phyloP scores from a whole-genome alignment of 2,113 vertebrate species.

The Brachypodius melanocephalos region DNA sequence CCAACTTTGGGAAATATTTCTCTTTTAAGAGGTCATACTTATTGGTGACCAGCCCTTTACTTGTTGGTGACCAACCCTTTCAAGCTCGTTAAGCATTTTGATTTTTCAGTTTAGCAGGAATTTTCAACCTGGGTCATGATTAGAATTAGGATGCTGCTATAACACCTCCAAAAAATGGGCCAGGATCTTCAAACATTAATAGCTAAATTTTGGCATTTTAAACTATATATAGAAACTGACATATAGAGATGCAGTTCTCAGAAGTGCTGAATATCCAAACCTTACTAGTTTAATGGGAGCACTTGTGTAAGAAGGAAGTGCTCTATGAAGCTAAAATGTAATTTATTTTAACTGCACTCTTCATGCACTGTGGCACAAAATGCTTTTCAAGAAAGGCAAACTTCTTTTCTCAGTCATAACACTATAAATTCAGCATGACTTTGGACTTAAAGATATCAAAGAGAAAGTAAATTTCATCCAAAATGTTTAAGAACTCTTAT shows the following conservation, averaged over 20 bases:
- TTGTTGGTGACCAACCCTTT: background rate
- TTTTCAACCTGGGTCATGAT: background rate
- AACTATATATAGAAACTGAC: background rate
- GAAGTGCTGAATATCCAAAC: slow-evolving; percentile 1
- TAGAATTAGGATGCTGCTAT: background rate
- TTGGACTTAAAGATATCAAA: background rate
- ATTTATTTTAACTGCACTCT: background rate
- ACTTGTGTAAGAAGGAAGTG: background rate
- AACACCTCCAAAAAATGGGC: background rate
- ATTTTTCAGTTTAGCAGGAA: background rate
- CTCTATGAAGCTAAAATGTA: background rate
- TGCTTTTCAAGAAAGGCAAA: background rate
- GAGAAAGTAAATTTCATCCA: background rate
- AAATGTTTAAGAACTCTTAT: background rate
- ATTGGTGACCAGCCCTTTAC: background rate
- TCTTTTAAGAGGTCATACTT: background rate
- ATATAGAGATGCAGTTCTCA: background rate
- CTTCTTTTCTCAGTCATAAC: background rate
- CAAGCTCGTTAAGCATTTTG: background rate
- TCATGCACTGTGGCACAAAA: background rate
- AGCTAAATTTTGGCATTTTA: background rate
- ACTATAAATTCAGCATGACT: background rate
- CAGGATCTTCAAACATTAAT: background rate
- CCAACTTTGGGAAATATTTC: background rate
- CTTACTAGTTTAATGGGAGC: background rate